Percentiles rank a stretch among this genome's conserved stretches.
Conservation (phyloP, 2,113 vertebrate species). For the Saccopteryx bilineata region DNA sequence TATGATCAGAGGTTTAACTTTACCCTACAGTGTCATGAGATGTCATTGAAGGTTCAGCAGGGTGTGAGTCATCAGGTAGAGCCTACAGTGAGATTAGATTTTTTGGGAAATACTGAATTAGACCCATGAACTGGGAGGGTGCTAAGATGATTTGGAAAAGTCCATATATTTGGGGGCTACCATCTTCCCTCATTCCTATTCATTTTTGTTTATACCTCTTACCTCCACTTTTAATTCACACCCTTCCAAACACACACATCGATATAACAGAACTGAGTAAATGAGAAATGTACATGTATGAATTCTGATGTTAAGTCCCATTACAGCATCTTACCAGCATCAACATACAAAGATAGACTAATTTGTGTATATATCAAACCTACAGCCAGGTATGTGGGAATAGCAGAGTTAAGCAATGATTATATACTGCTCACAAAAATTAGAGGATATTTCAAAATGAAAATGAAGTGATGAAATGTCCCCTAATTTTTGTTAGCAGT, state of each 20-base stretch:
- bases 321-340: constrained; percentile 9
- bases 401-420: constrained; percentile 49
- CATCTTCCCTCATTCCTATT: background rate
- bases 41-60: background rate
- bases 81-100: background rate
- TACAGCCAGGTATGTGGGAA: constrained; percentile 52
- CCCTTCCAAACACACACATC: constrained; percentile 18
- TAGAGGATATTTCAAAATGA: too few relatives aligned
- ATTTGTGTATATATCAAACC: constrained; percentile 62
- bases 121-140: background rate
- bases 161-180: background rate
- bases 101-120: background rate
- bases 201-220: background rate
- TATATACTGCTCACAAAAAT: background rate
- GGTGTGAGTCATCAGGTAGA: background rate
- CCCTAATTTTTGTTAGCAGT: too few relatives aligned
- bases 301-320: constrained; percentile 38
- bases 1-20: background rate
- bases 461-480: too few relatives aligned
- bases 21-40: background rate
- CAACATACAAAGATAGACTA: constrained; percentile 32
- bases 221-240: background rate
- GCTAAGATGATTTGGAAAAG: background rate
- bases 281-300: constrained; percentile 32
- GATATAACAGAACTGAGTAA: background rate